Evolutionary conservation across 2,888 invertebrate genomes (phyloP).

Genomic region (Acronicta psi): DNA sequence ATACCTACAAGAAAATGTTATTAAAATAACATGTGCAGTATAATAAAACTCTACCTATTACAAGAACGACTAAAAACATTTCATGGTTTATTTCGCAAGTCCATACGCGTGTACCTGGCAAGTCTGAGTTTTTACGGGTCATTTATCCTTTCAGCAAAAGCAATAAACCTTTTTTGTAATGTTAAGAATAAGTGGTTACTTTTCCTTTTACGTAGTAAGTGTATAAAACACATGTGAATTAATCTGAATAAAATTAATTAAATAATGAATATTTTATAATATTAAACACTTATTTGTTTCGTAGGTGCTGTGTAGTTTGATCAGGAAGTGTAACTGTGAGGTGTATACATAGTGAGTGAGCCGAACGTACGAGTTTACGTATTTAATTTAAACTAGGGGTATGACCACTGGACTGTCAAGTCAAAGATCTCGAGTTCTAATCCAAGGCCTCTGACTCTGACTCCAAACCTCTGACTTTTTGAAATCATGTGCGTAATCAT

Average conservation of each 20-base stretch:
- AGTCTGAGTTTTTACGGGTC: conserved; percentile 30
- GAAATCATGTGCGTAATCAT: no score
- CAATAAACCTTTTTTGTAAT: conserved; percentile 47
- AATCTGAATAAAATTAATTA: no score
- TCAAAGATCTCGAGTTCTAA: no score
- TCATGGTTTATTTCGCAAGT: conserved; percentile 51
- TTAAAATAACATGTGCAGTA: conserved; percentile 32
- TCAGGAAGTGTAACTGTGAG: conserved; percentile 62
- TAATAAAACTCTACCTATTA: conserved; percentile 45
- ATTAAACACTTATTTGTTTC: conserved; percentile 14
- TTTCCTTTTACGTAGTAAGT: conserved; percentile 47
- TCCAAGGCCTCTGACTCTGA: no score
- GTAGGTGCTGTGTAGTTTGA: conserved; percentile 65
- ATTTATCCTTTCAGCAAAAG: conserved; percentile 12
- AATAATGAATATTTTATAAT: not conserved
- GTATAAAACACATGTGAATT: no score
- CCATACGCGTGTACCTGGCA: conserved; percentile 7
- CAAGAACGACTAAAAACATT: conserved; percentile 17
- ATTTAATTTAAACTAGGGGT: no score
- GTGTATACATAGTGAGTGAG: conserved; percentile 83
- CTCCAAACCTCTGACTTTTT: no score
- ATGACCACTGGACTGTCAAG: no score
- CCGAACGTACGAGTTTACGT: no score
- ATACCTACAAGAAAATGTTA: conserved; percentile 9
- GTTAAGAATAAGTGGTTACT: conserved; percentile 46